phyloP scores from a whole-genome alignment of 2,888 invertebrate genomes.

The Scrobipalpa atriplicella region DNA sequence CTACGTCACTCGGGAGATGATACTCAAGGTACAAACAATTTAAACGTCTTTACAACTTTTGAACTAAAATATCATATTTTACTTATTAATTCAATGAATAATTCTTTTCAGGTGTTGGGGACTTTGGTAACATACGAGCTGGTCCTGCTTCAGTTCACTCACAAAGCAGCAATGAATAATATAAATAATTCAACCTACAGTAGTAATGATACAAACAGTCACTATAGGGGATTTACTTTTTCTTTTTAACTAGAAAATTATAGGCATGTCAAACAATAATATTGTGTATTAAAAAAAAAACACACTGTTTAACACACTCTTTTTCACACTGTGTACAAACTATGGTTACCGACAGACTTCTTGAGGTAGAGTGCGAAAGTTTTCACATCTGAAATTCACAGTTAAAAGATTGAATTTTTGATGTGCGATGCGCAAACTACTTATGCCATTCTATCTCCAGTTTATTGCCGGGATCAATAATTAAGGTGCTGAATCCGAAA shows the following conservation, averaged over 20 bases:
- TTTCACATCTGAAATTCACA: too few relatives aligned
- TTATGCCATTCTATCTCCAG: too few relatives aligned
- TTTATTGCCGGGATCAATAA: too few relatives aligned
- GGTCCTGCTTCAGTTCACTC: constrained; percentile 48
- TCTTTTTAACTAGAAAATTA: neutral
- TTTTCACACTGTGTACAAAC: too few relatives aligned
- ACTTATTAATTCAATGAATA: neutral
- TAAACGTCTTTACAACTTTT: neutral
- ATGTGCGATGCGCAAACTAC: too few relatives aligned
- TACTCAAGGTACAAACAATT: constrained; percentile 43
- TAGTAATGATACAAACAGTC: neutral
- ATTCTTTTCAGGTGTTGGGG: constrained; percentile 48
- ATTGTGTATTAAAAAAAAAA: too few relatives aligned
- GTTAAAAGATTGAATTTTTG: too few relatives aligned
- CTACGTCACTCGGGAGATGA: constrained; percentile 44
- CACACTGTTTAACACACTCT: too few relatives aligned
- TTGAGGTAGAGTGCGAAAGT: too few relatives aligned
- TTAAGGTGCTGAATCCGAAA: too few relatives aligned
- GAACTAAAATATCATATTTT: neutral
- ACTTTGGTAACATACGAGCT: constrained; percentile 53
- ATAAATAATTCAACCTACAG: neutral
- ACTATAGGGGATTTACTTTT: neutral
- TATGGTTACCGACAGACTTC: too few relatives aligned
- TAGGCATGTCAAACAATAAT: too few relatives aligned
- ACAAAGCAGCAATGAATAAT: neutral